phyloP scores from a whole-genome alignment of 2,113 vertebrate species.

The Phocoena phocoena region DNA sequence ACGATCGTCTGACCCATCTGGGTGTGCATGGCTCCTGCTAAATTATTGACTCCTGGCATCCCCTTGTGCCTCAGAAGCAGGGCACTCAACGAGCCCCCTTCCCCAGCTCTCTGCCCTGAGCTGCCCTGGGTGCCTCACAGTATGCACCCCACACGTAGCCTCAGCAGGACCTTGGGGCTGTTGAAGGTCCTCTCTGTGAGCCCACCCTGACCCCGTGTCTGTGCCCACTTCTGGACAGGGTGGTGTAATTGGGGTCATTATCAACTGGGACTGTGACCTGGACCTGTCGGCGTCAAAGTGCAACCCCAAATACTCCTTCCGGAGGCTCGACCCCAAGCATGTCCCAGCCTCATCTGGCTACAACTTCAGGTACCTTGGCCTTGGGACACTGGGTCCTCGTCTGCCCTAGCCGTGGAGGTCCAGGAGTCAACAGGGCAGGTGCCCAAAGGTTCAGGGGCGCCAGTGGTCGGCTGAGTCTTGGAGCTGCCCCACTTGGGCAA shows the following conservation, averaged over 20 bases:
- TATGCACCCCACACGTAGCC: not conserved
- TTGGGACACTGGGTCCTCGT: not conserved
- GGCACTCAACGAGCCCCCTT: not conserved
- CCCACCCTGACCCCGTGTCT: not conserved
- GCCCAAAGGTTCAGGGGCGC: not conserved
- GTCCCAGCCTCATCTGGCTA: constrained; percentile 84
- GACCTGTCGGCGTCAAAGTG: constrained; percentile 86
- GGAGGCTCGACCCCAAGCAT: constrained; percentile 87
- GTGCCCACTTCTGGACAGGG: constrained; percentile 81
- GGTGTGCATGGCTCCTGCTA: not conserved
- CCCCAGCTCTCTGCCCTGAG: no score
- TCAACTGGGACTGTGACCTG: constrained; percentile 90
- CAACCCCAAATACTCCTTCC: constrained; percentile 90
- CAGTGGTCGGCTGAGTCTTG: not conserved
- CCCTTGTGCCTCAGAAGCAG: not conserved
- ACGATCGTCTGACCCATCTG: rapidly evolving
- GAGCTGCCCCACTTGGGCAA: not conserved
- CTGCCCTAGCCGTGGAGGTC: not conserved
- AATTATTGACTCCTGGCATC: constrained; percentile 14
- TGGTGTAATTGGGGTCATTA: constrained; percentile 90
- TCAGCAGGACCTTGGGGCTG: not conserved
- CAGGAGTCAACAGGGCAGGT: not conserved
- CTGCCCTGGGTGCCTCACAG: not conserved
- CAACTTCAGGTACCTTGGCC: constrained; percentile 86
- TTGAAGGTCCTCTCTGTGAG: not conserved